Percentiles rank a stretch among this genome's conserved stretches.
phyloP scores from a whole-genome alignment of 2,888 invertebrate species.

The Malachius bipustulatus region DNA sequence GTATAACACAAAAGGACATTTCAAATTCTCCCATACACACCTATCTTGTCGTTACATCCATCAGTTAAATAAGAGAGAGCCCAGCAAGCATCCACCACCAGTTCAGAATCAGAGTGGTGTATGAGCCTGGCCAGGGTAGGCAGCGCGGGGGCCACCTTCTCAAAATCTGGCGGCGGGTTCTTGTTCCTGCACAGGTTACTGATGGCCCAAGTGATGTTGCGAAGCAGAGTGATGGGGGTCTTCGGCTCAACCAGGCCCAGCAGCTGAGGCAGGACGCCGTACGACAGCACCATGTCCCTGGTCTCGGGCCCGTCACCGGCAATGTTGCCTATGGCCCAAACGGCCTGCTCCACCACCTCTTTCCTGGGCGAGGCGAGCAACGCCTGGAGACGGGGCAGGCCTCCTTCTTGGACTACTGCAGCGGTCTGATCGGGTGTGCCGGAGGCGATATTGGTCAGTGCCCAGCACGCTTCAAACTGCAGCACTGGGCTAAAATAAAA shows the following conservation, averaged over 20 bases:
- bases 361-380: conserved; percentile 55
- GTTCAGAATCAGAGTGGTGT: conserved; percentile 58
- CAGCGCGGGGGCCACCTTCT: conserved; percentile 59
- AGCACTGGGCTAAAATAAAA: conserved; percentile 48
- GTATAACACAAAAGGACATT: no score
- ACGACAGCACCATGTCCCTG: conserved; percentile 67
- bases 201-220: conserved; percentile 87
- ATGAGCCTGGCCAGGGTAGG: conserved; percentile 68
- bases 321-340: conserved; percentile 98
- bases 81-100: conserved; percentile 87
- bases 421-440: conserved; percentile 86
- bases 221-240: conserved; percentile 47
- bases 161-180: conserved; percentile 77
- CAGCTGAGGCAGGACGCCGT: conserved; percentile 61
- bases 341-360: conserved; percentile 81
- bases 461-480: conserved; percentile 97
- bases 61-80: conserved; percentile 89
- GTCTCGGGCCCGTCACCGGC: conserved; percentile 78
- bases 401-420: conserved; percentile 75
- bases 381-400: conserved; percentile 67
- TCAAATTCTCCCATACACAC: no score
- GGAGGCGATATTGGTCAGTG: conserved; percentile 93
- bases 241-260: conserved; percentile 53
- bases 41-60: conserved; percentile 82
- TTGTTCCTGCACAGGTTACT: conserved; percentile 93